These are phyloP conservation scores for Dichetophora obliterata DNA, from an alignment of 2,888 invertebrate genomes.

Conservation along the genomic window DNA sequence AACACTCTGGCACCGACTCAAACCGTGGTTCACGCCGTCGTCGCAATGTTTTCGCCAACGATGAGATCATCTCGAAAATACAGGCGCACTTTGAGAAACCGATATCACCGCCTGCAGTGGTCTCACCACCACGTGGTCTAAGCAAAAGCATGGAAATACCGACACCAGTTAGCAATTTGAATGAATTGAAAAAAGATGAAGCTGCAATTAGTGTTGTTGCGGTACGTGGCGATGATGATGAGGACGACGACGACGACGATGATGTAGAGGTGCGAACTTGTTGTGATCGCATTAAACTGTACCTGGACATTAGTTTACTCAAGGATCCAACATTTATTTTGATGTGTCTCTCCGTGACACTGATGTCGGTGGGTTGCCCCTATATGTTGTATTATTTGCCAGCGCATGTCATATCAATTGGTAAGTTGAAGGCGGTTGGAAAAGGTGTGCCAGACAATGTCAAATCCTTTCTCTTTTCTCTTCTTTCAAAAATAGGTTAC, in stretches of 20 bases:
- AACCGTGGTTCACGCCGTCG: conserved; percentile 68
- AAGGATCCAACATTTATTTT: conserved; percentile 79
- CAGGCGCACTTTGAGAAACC: conserved; percentile 67
- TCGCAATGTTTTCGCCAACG: conserved; percentile 67
- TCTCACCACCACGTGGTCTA: conserved; percentile 67
- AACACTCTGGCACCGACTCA: conserved; percentile 67
- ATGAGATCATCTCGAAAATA: conserved; percentile 68
- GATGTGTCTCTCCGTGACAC: conserved; percentile 79
- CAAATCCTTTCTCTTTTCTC: not conserved
- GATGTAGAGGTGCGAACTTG: conserved; percentile 65
- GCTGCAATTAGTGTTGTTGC: conserved; percentile 44
- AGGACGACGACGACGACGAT: conserved; percentile 64
- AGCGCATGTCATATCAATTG: conserved; percentile 78
- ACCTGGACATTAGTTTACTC: conserved; percentile 78
- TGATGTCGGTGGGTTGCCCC: conserved; percentile 83
- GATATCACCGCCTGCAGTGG: conserved; percentile 61
- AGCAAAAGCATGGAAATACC: conserved; percentile 71
- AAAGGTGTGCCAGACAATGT: not conserved
- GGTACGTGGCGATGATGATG: conserved; percentile 39
- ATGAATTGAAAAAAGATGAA: conserved; percentile 54
- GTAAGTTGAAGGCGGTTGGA: conserved; percentile 57
- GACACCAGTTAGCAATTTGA: conserved; percentile 68
- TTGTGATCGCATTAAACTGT: conserved; percentile 70
- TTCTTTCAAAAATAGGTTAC: conserved; percentile 57
- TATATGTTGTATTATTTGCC: conserved; percentile 83